phyloP scores from a whole-genome alignment of 2,888 invertebrate genomes.

The Eupithecia centaureata region DNA sequence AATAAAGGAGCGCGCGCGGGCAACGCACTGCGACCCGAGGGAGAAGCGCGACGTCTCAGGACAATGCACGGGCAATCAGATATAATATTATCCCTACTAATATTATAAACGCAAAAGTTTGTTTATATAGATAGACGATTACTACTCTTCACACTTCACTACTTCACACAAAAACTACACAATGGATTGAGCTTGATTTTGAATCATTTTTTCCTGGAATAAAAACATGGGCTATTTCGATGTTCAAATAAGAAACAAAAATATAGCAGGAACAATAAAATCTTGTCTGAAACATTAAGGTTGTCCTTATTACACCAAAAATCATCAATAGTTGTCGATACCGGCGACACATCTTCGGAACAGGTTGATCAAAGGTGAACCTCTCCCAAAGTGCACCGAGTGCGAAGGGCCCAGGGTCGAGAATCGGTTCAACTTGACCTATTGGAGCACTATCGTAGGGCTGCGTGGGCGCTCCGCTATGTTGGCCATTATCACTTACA shows the following conservation, averaged over 20 bases:
- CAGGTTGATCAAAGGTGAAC: conserved; percentile 39
- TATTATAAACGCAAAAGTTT: no score
- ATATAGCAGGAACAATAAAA: neutral
- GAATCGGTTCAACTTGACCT: conserved; percentile 43
- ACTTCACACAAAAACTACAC: no score
- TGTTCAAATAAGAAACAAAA: no score
- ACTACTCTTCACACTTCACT: no score
- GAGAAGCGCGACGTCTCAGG: neutral
- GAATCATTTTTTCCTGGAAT: no score
- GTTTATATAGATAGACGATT: no score
- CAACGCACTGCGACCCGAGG: conserved; percentile 44
- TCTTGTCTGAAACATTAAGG: neutral
- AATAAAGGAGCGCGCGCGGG: conserved; percentile 51
- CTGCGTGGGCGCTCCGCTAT: conserved; percentile 32
- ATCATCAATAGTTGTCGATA: conserved; percentile 19
- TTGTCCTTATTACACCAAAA: neutral
- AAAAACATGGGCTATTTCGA: no score
- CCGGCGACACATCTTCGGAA: conserved; percentile 32
- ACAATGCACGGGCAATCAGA: neutral
- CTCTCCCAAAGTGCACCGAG: conserved; percentile 31
- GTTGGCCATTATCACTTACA: conserved; percentile 15
- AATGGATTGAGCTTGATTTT: no score
- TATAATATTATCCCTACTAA: no score
- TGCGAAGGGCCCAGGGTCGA: conserved; percentile 22
- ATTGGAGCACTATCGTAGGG: conserved; percentile 41